phyloP scores from a whole-genome alignment of 2,888 invertebrate species.

The Caenorhabditis sp. region DNA sequence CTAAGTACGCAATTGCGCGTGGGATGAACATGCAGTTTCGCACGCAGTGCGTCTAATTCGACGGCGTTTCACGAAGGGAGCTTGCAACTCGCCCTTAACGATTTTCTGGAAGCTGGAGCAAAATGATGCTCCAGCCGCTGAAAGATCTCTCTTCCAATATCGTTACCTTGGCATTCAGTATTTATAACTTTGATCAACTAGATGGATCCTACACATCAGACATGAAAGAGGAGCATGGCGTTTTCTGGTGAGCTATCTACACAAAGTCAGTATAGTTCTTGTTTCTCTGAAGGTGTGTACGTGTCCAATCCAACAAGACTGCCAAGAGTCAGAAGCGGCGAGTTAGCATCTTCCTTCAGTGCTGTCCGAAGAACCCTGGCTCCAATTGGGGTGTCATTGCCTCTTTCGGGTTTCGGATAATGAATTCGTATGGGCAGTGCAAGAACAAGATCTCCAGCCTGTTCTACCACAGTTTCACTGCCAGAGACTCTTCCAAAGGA shows the following conservation, averaged over 20 bases:
- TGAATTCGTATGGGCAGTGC: conserved; percentile 25
- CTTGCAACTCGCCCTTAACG: not conserved
- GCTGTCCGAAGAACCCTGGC: conserved; percentile 23
- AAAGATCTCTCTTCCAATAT: conserved; percentile 43
- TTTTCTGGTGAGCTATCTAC: conserved; percentile 12
- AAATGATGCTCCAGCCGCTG: conserved; percentile 34
- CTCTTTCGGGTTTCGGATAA: conserved; percentile 34
- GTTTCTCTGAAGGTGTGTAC: conserved; percentile 31
- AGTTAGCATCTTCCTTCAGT: conserved; percentile 28
- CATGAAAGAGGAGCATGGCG: conserved; percentile 24
- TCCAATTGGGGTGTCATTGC: conserved; percentile 21
- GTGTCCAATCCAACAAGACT: conserved; percentile 30
- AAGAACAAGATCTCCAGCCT: conserved; percentile 25
- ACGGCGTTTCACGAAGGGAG: conserved; percentile 5
- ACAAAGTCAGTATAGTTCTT: not conserved
- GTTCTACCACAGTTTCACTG: conserved; percentile 18
- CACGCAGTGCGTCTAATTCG: conserved; percentile 8
- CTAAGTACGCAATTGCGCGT: conserved; percentile 11
- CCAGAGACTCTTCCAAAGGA: conserved; percentile 25
- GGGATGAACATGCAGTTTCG: not conserved
- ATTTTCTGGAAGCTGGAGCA: too few relatives aligned
- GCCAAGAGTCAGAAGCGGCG: conserved; percentile 27
- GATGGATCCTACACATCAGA: conserved; percentile 44
- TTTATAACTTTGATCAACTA: conserved; percentile 43
- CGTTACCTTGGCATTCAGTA: conserved; percentile 31